Base-by-base conservation (phyloP, 2,113 vertebrate species). In the Scalopus aquaticus region DNA sequence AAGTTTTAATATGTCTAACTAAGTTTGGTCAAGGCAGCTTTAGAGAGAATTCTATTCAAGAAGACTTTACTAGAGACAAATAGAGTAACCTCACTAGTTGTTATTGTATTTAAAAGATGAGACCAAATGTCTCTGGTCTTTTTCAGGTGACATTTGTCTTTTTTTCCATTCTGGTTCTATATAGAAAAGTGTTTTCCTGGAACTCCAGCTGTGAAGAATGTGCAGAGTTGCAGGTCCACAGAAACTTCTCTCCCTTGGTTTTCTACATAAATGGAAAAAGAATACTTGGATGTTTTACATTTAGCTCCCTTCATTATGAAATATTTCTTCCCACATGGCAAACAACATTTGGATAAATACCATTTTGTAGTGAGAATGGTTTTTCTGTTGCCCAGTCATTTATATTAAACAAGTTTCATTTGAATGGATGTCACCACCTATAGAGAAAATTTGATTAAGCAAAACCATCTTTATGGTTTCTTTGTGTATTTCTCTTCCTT, bases 21-120 rank as follows among this genome's bases (percentile, higher is more conserved):
- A n/a, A 83, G 37, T 78, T 89, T 54, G 54, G 56, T 54, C 84
- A 89, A 46, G 32, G 37, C 26, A 92, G 28, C 44, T 78, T 84
- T 90, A 78, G 79, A 84, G 30, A 62, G 30, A 82, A 44, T 19
- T 62, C 16, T 69, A 8, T 76, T 32, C 49, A 58, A 74, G 77
- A 74, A 90, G 42, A 22, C 67, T 1, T 80, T 42, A 39, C 42
- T 90, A 93, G 81, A 80, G 26, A 90, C 24, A 80, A 86, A 15
- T 42, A 56, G 13, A 46, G 37, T 86, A 85, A 86, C n/a, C 37
- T 90, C 54, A 30, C 56, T 74, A 73, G 72, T 56, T 67, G n/a
- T 85, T 42, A 58, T n/a, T 93, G 28, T 92, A 37, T 67, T 93
- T 85, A 73, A 73, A 72, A 85, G 65, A 30, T 85, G 46, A 60